phyloP scores from a whole-genome alignment of 2,797 vertebrate genomes.

The Erethizon dorsatum region DNA sequence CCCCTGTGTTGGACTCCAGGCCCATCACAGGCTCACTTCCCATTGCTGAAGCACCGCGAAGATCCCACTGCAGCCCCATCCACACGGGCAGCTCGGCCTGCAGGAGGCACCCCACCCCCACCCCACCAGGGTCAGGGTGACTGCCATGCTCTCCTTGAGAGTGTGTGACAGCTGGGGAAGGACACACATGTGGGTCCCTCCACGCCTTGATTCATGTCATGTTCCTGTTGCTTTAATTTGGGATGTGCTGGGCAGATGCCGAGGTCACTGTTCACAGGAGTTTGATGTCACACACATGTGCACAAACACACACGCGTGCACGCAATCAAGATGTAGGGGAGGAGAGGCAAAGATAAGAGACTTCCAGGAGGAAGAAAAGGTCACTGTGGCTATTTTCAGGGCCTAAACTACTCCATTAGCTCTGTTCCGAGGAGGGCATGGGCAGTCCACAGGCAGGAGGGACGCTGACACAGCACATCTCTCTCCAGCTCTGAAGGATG shows the following conservation, averaged over 20 bases:
- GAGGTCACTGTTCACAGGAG: neutral
- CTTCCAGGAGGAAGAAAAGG: conserved; percentile 68
- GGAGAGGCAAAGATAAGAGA: neutral
- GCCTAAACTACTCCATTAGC: conserved; percentile 78
- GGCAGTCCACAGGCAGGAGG: conserved; percentile 54
- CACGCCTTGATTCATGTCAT: neutral
- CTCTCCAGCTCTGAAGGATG: conserved; percentile 61
- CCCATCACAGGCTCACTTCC: neutral
- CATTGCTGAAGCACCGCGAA: neutral
- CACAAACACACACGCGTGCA: too few species aligned
- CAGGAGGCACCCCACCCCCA: accelerated
- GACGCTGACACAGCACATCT: conserved; percentile 60
- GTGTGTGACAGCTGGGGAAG: neutral
- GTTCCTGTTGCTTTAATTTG: neutral
- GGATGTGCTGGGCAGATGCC: neutral
- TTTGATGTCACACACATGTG: neutral
- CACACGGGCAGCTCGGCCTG: neutral
- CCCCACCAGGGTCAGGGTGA: neutral
- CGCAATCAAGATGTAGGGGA: neutral
- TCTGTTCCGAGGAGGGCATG: conserved; percentile 74
- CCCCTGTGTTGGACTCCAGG: neutral
- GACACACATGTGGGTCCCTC: neutral
- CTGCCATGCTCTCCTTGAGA: neutral
- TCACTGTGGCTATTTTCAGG: conserved; percentile 69
- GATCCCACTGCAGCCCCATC: neutral